phyloP scores from a whole-genome alignment of 2,888 invertebrate genomes.

The Cheilosia scutellata region DNA sequence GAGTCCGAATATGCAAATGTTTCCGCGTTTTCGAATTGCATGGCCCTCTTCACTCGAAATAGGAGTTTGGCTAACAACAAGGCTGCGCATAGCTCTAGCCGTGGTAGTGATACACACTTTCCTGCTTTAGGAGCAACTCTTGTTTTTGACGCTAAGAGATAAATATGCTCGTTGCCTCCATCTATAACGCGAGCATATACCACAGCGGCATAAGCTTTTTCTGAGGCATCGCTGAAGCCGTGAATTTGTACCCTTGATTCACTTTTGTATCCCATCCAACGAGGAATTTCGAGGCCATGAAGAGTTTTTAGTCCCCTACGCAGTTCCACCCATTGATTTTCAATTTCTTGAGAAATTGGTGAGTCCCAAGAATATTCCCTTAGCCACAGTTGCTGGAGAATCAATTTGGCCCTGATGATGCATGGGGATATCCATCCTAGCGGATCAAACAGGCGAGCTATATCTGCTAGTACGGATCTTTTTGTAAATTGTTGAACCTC shows the following conservation, averaged over 20 bases:
- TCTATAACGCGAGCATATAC: constrained; percentile 30
- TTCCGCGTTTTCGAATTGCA: constrained; percentile 32
- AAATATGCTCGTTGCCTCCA: constrained; percentile 18
- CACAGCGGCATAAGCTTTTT: constrained; percentile 52
- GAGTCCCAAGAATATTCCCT: constrained; percentile 15
- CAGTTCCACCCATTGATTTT: constrained; percentile 14
- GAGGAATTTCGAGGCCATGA: constrained; percentile 37
- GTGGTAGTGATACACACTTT: constrained; percentile 34
- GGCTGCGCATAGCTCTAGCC: constrained; percentile 54
- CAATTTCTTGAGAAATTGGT: constrained; percentile 26
- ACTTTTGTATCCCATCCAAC: constrained; percentile 41
- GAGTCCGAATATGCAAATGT: constrained; percentile 39
- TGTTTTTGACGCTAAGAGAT: constrained; percentile 56
- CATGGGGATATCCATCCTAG: constrained; percentile 31
- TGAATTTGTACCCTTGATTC: constrained; percentile 33
- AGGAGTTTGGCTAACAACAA: constrained; percentile 46
- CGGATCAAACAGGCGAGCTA: constrained; percentile 33
- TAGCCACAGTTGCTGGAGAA: constrained; percentile 59
- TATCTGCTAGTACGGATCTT: constrained; percentile 51
- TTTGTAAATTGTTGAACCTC: constrained; percentile 33
- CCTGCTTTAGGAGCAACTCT: constrained; percentile 47
- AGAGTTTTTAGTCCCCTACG: neutral
- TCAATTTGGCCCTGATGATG: constrained; percentile 47
- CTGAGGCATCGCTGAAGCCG: constrained; percentile 61
- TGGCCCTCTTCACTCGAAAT: constrained; percentile 25